Conservation (phyloP, 2,888 invertebrate genomes). For the Caenorhabditis sinica region DNA sequence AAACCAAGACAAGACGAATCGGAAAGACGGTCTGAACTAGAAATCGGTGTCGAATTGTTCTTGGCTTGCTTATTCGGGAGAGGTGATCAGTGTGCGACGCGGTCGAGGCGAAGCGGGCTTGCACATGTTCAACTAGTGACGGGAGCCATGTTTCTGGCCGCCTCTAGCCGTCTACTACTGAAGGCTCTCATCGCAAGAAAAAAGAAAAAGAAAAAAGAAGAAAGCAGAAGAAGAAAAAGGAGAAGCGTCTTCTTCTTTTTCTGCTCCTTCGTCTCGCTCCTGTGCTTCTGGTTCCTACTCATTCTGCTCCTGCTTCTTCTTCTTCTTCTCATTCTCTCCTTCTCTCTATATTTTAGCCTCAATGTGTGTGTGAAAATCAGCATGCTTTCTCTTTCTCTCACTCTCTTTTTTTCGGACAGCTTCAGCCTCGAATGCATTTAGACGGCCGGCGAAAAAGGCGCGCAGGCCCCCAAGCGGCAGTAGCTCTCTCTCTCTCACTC, state of each 20-base stretch:
- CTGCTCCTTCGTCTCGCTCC: constrained; percentile 51
- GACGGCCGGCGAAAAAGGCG: constrained; percentile 52
- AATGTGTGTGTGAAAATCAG: constrained; percentile 41
- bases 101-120: constrained; percentile 53
- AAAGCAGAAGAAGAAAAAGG: constrained; percentile 23
- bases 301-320: constrained; percentile 30
- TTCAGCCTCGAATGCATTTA: constrained; percentile 57
- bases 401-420: constrained; percentile 43
- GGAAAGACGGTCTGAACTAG: constrained; percentile 3
- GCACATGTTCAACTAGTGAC: constrained; percentile 57
- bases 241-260: constrained; percentile 44
- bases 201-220: constrained; percentile 38
- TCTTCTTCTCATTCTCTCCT: constrained; percentile 32
- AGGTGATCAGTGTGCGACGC: constrained; percentile 59
- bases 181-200: constrained; percentile 52
- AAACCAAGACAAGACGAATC: neutral
- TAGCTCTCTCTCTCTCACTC: constrained; percentile 9
- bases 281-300: constrained; percentile 38
- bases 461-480: constrained; percentile 39
- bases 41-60: constrained; percentile 21
- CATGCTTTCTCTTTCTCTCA: constrained; percentile 37
- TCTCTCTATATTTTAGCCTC: constrained; percentile 12
- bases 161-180: constrained; percentile 48
- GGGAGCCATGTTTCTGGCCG: constrained; percentile 56
- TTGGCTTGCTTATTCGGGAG: constrained; percentile 44